These are phyloP conservation scores for Drosophila murphyi DNA, from an alignment of 1,140 invertebrate genomes.

Conservation along the genomic window DNA sequence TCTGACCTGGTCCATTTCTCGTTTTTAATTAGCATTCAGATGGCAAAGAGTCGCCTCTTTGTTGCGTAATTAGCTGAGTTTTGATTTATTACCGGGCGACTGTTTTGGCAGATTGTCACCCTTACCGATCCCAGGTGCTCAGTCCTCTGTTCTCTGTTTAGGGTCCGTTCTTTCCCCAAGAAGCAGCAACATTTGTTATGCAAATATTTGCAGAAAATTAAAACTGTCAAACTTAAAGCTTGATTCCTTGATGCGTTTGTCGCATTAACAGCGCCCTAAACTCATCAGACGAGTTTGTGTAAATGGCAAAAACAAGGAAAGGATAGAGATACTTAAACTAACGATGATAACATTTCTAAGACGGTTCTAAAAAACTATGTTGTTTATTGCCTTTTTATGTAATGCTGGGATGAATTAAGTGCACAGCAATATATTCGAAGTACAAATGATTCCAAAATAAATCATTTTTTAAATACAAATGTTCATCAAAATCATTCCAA, in stretches of 20 bases:
- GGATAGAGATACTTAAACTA: not conserved
- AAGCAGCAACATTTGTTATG: constrained; percentile 61
- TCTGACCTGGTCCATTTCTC: constrained; percentile 45
- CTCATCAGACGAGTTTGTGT: not conserved
- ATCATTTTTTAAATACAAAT: too few species aligned
- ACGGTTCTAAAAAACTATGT: too few species aligned
- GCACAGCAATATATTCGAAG: too few species aligned
- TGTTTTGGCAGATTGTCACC: constrained; percentile 44
- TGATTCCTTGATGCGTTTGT: constrained; percentile 31
- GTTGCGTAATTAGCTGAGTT: constrained; percentile 83
- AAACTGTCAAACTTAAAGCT: constrained; percentile 62
- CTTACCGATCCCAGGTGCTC: constrained; percentile 40
- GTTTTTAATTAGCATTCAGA: constrained; percentile 76
- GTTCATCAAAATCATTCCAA: too few species aligned
- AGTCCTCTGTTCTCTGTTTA: not conserved
- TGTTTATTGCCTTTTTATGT: too few species aligned
- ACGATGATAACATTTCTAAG: not conserved
- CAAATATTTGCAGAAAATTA: constrained; percentile 77
- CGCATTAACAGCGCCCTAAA: not conserved
- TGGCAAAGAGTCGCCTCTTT: constrained; percentile 64
- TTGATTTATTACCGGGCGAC: constrained; percentile 74
- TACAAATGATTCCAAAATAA: too few species aligned
- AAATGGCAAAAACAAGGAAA: constrained; percentile 10
- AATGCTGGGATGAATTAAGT: too few species aligned
- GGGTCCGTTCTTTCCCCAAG: not conserved